Evolutionary conservation across 2,113 vertebrate genomes (phyloP).

Genomic region (mouse (Mus musculus)): DNA sequence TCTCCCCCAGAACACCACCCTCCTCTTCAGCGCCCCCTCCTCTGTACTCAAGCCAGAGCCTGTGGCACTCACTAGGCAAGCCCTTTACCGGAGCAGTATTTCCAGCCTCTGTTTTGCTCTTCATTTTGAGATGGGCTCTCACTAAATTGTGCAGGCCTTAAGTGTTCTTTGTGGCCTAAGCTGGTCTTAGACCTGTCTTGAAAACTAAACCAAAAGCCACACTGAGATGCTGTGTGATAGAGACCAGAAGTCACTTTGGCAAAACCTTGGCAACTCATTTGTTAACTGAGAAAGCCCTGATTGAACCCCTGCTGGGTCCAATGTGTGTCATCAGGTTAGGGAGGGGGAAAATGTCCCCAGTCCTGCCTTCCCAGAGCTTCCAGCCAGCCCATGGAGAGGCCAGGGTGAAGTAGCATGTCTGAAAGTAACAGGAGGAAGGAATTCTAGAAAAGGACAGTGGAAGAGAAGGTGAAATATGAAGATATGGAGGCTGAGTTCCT

Average conservation of each 20-base stretch:
- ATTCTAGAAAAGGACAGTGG: neutral
- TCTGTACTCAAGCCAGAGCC: neutral
- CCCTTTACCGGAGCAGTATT: neutral
- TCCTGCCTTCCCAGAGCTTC: neutral
- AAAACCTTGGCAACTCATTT: conserved; percentile 13
- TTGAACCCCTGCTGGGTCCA: neutral
- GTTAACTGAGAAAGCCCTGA: neutral
- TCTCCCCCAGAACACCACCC: neutral
- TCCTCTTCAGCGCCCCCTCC: neutral
- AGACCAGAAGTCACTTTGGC: neutral
- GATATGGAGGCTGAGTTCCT: neutral
- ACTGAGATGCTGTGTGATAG: neutral
- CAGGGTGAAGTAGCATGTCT: neutral
- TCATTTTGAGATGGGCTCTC: neutral
- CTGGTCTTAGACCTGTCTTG: neutral
- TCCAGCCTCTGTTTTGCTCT: neutral
- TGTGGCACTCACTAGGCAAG: no score
- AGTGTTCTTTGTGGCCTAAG: neutral
- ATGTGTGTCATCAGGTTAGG: neutral
- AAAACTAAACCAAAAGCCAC: no score
- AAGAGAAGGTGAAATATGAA: neutral
- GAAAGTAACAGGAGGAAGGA: conserved; percentile 4
- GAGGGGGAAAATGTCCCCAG: neutral
- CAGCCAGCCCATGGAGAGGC: neutral
- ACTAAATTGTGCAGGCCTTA: neutral